Conservation (phyloP, 2,888 invertebrate genomes). For the Mechanitis mazaeus region DNA sequence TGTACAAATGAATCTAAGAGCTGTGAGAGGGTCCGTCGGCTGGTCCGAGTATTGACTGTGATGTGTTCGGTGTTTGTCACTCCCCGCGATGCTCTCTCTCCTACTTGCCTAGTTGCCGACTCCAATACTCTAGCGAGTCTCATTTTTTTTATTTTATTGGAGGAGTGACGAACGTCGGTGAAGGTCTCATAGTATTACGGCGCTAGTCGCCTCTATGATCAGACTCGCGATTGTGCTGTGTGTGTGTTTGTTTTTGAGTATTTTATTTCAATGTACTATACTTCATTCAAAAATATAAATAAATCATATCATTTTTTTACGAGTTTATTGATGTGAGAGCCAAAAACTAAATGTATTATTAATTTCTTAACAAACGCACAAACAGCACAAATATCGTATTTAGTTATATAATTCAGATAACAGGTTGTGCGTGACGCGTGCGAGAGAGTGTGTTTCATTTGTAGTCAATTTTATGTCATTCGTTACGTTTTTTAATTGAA, state of each 20-base stretch:
- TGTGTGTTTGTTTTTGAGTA: constrained; percentile 11
- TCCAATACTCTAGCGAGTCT: no score
- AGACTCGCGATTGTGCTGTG: constrained; percentile 24
- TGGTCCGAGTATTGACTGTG: constrained; percentile 30
- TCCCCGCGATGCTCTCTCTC: constrained; percentile 8
- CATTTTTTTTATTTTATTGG: no score
- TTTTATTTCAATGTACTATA: no score
- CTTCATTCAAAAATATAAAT: no score
- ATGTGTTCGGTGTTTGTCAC: constrained; percentile 29
- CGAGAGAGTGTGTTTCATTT: constrained; percentile 28
- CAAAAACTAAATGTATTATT: background rate
- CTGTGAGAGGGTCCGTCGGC: constrained; percentile 10
- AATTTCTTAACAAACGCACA: constrained; percentile 13
- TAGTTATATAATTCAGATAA: constrained; percentile 43
- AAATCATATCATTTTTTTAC: background rate
- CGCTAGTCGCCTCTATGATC: constrained; percentile 16
- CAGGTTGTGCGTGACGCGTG: constrained; percentile 57
- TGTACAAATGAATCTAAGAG: background rate
- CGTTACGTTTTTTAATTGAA: constrained; percentile 20
- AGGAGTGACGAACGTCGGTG: no score
- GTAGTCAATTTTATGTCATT: constrained; percentile 27
- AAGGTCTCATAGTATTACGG: background rate
- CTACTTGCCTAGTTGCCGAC: no score
- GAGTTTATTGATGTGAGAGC: background rate
- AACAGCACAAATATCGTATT: constrained; percentile 25